These are phyloP conservation scores for Nannoperca obscura DNA, from an alignment of 2,797 vertebrate genomes.

Conservation along the genomic window DNA sequence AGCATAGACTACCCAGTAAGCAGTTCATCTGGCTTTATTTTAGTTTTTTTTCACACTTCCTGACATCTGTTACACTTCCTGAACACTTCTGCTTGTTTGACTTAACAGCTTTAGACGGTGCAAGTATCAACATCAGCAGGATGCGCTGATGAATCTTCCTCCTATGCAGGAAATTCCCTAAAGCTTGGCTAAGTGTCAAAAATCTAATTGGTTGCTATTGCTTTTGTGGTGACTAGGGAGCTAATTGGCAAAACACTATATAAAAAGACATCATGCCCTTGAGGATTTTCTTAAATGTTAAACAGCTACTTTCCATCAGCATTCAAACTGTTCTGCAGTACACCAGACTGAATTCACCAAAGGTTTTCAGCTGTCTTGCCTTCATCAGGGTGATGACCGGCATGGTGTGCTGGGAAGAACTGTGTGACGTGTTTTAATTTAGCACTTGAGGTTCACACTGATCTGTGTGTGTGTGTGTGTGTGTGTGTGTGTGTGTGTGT, in stretches of 20 bases:
- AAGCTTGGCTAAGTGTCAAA: constrained; percentile 36
- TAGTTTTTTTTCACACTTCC: constrained; percentile 13
- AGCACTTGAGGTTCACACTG: too few relatives aligned
- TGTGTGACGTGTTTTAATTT: too few relatives aligned
- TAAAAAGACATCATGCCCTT: constrained; percentile 32
- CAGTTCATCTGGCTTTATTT: constrained; percentile 1
- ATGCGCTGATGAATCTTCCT: constrained; percentile 24
- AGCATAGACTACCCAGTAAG: not conserved
- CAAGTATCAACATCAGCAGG: constrained; percentile 25
- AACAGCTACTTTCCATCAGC: constrained; percentile 13
- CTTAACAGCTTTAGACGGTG: constrained; percentile 1
- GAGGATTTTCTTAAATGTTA: constrained; percentile 27
- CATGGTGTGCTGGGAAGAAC: too few relatives aligned
- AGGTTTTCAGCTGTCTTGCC: too few relatives aligned
- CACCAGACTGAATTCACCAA: too few relatives aligned
- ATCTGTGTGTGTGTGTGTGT: too few relatives aligned
- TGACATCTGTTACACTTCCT: constrained; percentile 15
- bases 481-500: too few relatives aligned
- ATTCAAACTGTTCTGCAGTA: constrained; percentile 3
- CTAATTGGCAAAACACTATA: constrained; percentile 37
- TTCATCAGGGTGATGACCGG: too few relatives aligned
- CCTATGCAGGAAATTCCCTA: constrained; percentile 18
- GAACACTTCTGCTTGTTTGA: constrained; percentile 18
- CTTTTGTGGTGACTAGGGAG: constrained; percentile 26
- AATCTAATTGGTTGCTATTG: constrained; percentile 33